Evolutionary conservation across 2,888 invertebrate species (phyloP), one percentile per base, ranked within the genome.

Genomic region (Eupeodes latifasciatus): DNA sequence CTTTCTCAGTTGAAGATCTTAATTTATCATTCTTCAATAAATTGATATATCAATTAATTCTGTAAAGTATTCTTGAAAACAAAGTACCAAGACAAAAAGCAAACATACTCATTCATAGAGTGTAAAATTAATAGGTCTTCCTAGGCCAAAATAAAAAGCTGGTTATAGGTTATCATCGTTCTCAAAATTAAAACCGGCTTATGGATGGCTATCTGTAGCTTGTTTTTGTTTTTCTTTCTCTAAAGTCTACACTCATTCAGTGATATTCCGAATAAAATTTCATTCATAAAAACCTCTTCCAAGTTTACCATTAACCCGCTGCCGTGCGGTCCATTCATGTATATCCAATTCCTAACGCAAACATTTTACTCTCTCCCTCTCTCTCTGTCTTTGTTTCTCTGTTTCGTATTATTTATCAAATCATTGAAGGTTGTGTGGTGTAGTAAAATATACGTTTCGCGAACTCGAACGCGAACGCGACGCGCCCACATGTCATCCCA

Each of bases 271-370:
- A 66, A 74, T 27, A 74, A 85, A 59, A 27, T 75, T 88, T 88
- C 88, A 88, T 88, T 88, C 88, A 88, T 84, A 88, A 88, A 72
- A 82, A 84, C 80, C 69, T 84, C 77, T 77, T 77, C 69, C 81
- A 80, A 74, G 80, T 47, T 49, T 51, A 62, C 67, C 19, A 53
- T 47, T 27, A 16, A 59, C 7, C 11, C 27, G 53, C 27, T 27
- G 27, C 27, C 27, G 27, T 27, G 27, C 34, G 57, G 57, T 81
- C 78, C 81, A 88, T 85, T 88, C 88, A 85, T 88, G 85, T 69
- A 74, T 81, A 47, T 64, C 64, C 19, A 66, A 64, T 88, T 75
- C 88, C 81, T 77, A 81, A 66, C 67, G 69, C 77, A 57, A 78
- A 78, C 88, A 77, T 78, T 9, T 40, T 40, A 40, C 9, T 7